Conservation (phyloP, 2,113 vertebrate genomes). For the Embiotoca jacksoni region DNA sequence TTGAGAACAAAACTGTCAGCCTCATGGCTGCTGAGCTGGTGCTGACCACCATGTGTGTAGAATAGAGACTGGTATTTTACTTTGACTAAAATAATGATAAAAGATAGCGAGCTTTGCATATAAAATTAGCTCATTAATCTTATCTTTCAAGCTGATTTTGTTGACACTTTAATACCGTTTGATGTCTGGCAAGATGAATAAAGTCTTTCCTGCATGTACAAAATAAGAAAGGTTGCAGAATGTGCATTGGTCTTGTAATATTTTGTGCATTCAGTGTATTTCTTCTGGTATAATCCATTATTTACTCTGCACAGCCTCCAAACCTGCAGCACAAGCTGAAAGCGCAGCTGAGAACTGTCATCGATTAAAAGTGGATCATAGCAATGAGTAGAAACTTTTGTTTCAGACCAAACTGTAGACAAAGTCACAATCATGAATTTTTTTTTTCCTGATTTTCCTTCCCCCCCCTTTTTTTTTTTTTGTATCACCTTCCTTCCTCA, state of each 20-base stretch:
- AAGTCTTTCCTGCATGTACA: not conserved
- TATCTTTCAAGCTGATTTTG: not conserved
- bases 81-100: not conserved
- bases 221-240: not conserved
- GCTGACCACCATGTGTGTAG: not conserved
- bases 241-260: slow-evolving; percentile 4
- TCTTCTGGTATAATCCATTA: not conserved
- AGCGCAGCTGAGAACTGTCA: not conserved
- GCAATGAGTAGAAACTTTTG: not conserved
- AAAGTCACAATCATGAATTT: not conserved
- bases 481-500: not conserved
- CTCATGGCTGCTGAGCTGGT: not conserved
- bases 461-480: not conserved
- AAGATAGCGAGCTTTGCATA: not conserved
- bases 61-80: not conserved
- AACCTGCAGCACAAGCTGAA: not conserved
- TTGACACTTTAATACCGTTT: not conserved
- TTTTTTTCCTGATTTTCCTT: not conserved
- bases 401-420: not conserved
- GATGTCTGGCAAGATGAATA: not conserved
- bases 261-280: not conserved
- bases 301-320: slow-evolving; percentile 14
- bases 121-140: slow-evolving; percentile 1
- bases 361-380: slow-evolving; percentile 5
- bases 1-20: not conserved